Base-by-base conservation (phyloP, 2,797 vertebrate genomes). In the Aldrovandia affinis region DNA sequence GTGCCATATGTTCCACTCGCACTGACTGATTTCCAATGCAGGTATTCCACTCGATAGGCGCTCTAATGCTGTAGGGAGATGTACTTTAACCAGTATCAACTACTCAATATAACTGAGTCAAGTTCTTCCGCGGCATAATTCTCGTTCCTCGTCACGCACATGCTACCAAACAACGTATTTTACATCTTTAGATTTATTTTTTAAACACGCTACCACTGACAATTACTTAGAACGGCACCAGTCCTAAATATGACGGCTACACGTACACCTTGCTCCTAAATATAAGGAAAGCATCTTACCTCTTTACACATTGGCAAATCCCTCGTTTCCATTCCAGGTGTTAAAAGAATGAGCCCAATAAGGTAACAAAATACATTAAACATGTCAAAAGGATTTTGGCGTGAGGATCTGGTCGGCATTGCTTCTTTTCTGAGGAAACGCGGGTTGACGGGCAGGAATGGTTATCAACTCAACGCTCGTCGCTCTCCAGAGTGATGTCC, bases 231-330 rank as follows among this genome's bases (percentile, higher is more conserved):
- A 42, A 42, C 18, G 25, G 25, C 30, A 36, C 18, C 42, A 0
- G 15, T 18, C 10, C 59, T 22, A 30, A 36, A n/a, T n/a, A n/a
- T n/a, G n/a, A n/a, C n/a, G n/a, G 15, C 57, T 61, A 61, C 57
- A 20, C 57, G 3, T 25, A 30, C 77, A 52, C 44, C 14, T 52
- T 30, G 77, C 1, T 10, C 18, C 77, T 7, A 33, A 9, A 28
- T 54, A 25, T 15, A 50, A 0, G 6, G 18, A 82, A 61, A 7
- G 57, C 7, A 80, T 30, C 95, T 94, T 93, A 96, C 96, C 95
- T 95, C 94, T 91, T 94, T 95, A 86, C 96, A 96, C 88, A 94
- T 92, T 59, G 95, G 96, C 82, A 96, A 79, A 39, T 96, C 95
- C 25, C 65, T 85, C 2, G 92, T 89, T 39, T 87, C 82, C 6